Percentiles rank a stretch among this genome's conserved stretches.
Conservation (phyloP, 2,797 vertebrate genomes). For the Pseudomugil tenellus region DNA sequence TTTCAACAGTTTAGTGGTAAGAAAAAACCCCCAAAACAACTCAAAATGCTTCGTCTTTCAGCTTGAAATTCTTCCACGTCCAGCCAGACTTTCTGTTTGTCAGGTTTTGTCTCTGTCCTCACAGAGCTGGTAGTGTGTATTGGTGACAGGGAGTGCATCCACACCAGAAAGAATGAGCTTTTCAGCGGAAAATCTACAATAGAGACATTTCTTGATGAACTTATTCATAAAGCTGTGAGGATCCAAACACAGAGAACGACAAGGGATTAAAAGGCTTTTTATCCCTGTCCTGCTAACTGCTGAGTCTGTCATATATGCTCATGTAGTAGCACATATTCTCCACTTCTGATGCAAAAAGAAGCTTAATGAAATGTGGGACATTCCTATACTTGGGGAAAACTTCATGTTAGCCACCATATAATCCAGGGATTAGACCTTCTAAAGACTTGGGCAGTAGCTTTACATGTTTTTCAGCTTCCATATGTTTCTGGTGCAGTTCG, state of each 20-base stretch:
- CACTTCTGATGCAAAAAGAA: slow-evolving; percentile 21
- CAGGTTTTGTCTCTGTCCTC: slow-evolving; percentile 55
- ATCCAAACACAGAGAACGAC: background rate
- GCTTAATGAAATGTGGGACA: slow-evolving; percentile 6
- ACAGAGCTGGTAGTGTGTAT: slow-evolving; percentile 35
- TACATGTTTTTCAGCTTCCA: slow-evolving; percentile 25
- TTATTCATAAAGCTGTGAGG: slow-evolving; percentile 21
- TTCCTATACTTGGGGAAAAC: slow-evolving; percentile 24
- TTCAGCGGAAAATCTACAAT: slow-evolving; percentile 1
- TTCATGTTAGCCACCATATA: slow-evolving; percentile 22
- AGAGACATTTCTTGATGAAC: slow-evolving; percentile 8
- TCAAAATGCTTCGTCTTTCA: slow-evolving; percentile 7
- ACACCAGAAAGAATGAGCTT: slow-evolving; percentile 25
- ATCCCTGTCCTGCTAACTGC: background rate
- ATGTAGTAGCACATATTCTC: background rate
- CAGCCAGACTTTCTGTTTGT: slow-evolving; percentile 48
- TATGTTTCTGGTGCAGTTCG: slow-evolving; percentile 22
- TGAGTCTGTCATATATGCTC: background rate
- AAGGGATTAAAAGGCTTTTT: slow-evolving; percentile 2
- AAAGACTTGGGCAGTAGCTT: slow-evolving; percentile 28
- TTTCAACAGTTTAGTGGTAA: slow-evolving; percentile 46
- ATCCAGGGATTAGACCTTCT: slow-evolving; percentile 35
- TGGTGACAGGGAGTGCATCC: slow-evolving; percentile 11
- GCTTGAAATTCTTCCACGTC: slow-evolving; percentile 50
- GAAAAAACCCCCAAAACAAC: slow-evolving; percentile 22